Base-by-base conservation (phyloP, 2,113 vertebrate genomes). In the Microcebus murinus region DNA sequence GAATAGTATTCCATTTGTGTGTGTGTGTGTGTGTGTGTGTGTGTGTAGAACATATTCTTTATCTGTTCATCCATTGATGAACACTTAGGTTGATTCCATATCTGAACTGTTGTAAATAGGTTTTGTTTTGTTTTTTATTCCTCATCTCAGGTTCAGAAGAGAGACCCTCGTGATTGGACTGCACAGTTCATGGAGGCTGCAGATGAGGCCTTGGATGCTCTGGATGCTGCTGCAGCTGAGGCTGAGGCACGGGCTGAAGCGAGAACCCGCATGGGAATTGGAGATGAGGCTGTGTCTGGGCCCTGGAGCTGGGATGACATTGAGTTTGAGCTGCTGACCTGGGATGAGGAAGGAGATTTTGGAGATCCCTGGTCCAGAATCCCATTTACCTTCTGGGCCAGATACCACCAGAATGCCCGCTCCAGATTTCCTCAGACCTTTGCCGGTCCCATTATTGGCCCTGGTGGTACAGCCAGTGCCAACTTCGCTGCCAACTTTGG, bases 281-380 rank as follows among this genome's bases (percentile, higher is more conserved):
- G 97, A 94, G 97, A 98, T 88, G 97, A 98, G 77, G 97, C 97
- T 4, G 94, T 98, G 34, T 97, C 97, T 94, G 97, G 97, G 39
- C 97, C 97, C 59, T 98, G 97, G 97, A 98, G 97, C 97, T 98
- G 97, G 97, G 97, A 98, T 97, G 97, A 98, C 91, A 98, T 98
- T 84, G 97, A 98, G 57, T 98, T 98, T 97, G 97, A 98, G 97
- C 96, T 98, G 77, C 95, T 98, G 77, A 98, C 97, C 85, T 98
- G 97, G 97, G 97, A 98, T 96, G 97, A 98, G 57, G 97, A 98
- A 97, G 97, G 97, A 97, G 97, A 98, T 86, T 97, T 97, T 95
- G 97, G 97, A 94, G 97, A 98, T 96, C 97, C 97, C 80, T 97
- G 95, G 97, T 97, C 97, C 88, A 96, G 97, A 94, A 97, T 98